Evolutionary conservation across 2,888 invertebrate species (phyloP), one percentile per base, ranked within the genome.

Genomic region (Cyclophora punctaria): DNA sequence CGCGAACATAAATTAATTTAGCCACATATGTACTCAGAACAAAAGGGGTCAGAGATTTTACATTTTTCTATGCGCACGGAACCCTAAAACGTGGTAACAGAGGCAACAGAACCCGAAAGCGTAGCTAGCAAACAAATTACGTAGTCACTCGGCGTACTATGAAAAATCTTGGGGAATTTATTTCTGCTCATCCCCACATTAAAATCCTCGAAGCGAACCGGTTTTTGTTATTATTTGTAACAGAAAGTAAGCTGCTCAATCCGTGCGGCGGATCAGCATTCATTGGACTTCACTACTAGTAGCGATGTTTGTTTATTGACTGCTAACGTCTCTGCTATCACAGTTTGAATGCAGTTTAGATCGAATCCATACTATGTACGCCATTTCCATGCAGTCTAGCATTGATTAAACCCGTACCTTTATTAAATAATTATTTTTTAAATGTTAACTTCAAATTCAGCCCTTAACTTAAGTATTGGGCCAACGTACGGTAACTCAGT

Each of bases 101-200:
- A 65, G 37, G 37, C 37, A 37, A 37, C 37, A 37, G 59, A 65
- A 55, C 68, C 66, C 60, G 57, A 59, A 63, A 69, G 58, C 56
- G 59, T 56, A 59, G 63, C 66, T 66, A 66, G 57, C 61, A 64
- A 69, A 72, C 69, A 73, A 78, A 80, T 81, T 77, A 80, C 74
- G 70, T 64, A 81, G 78, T 80, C 80, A 47, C 60, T 49, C 59
- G 67, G 69, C 77, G 79, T 78, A 63, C 71, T 60, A 62, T 76
- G 78, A 80, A 81, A 81, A 80, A 80, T 80, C 77, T 78, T 73
- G 63, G 67, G 69, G 74, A 80, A 80, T 81, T 79, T 78, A 80
- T 80, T 75, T 72, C 63, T 67, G 73, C 71, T 75, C 71, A 71
- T 74, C 71, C 68, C 61, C 50, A 70, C 73, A 75, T 78, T 73